phyloP scores from a whole-genome alignment of 2,888 invertebrate genomes.

The Athalia rosae region DNA sequence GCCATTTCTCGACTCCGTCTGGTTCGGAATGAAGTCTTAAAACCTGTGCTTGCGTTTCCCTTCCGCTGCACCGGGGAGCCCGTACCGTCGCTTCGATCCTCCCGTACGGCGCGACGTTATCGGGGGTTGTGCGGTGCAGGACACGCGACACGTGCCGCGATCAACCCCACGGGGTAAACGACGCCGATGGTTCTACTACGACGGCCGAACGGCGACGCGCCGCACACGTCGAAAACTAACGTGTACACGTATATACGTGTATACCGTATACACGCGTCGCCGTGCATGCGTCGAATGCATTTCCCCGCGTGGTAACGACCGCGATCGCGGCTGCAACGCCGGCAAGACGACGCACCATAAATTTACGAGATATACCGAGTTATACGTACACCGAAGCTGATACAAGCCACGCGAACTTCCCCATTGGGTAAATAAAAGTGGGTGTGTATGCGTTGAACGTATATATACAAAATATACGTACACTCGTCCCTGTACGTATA shows the following conservation, averaged over 20 bases:
- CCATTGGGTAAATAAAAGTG: background rate
- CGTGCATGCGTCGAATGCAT: slow-evolving; percentile 3
- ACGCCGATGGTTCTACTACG: slow-evolving; percentile 8
- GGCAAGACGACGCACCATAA: background rate
- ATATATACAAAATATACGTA: too few relatives aligned
- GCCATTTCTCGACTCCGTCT: too few relatives aligned
- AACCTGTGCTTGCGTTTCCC: too few relatives aligned
- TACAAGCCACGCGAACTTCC: slow-evolving; percentile 29
- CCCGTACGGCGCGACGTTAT: slow-evolving; percentile 29
- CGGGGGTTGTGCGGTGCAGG: slow-evolving; percentile 33
- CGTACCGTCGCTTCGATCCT: too few relatives aligned
- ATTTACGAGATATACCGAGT: slow-evolving; percentile 25
- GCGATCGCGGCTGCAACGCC: background rate
- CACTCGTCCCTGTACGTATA: too few relatives aligned
- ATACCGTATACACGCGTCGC: slow-evolving; percentile 25
- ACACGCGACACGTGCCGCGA: slow-evolving; percentile 45
- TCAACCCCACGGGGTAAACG: slow-evolving; percentile 23
- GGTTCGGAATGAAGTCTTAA: too few relatives aligned
- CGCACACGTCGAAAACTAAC: slow-evolving; percentile 18
- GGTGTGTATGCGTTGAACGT: background rate
- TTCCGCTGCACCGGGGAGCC: too few relatives aligned
- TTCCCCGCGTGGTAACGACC: background rate
- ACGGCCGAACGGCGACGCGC: background rate
- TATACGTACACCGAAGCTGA: background rate
- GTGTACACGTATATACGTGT: slow-evolving; percentile 22